Conservation (phyloP, 2,113 vertebrate genomes). For the Tympanuchus pallidicinctus region DNA sequence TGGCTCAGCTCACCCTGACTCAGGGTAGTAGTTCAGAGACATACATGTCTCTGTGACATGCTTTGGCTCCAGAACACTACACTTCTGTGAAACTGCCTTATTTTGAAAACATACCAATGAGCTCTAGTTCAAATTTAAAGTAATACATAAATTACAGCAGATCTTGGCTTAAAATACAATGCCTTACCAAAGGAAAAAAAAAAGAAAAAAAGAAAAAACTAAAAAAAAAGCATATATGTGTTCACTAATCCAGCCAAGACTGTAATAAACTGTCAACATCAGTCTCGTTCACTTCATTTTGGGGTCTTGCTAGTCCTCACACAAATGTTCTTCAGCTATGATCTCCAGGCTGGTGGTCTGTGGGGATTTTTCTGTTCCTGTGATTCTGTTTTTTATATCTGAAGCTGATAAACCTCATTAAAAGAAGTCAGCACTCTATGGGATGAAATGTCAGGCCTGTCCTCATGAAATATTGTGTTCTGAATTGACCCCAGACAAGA, state of each 20-base stretch:
- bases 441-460: slow-evolving; percentile 34
- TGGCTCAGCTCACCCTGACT: neutral
- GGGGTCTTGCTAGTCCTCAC: slow-evolving; percentile 27
- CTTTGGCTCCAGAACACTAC: slow-evolving; percentile 9
- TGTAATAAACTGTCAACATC: slow-evolving; percentile 56
- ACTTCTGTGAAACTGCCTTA: neutral
- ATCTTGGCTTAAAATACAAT: slow-evolving; percentile 52
- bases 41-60: neutral
- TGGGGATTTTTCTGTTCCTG: slow-evolving; percentile 39
- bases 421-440: slow-evolving; percentile 14
- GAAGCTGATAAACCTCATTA: slow-evolving; percentile 62
- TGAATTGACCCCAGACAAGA: slow-evolving; percentile 37
- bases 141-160: slow-evolving; percentile 26
- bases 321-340: slow-evolving; percentile 11
- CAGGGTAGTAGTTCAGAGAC: neutral
- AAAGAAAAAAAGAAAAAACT: too few species aligned
- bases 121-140: slow-evolving; percentile 1
- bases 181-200: neutral
- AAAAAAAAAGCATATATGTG: neutral
- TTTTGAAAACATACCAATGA: slow-evolving; percentile 9
- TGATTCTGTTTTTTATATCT: slow-evolving; percentile 50
- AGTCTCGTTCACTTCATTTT: slow-evolving; percentile 49
- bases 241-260: slow-evolving; percentile 46
- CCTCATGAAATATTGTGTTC: slow-evolving; percentile 34
- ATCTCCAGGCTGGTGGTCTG: slow-evolving; percentile 30